Evolutionary conservation across 2,113 vertebrate genomes (phyloP).

Genomic region (Chionodraco myersi): DNA sequence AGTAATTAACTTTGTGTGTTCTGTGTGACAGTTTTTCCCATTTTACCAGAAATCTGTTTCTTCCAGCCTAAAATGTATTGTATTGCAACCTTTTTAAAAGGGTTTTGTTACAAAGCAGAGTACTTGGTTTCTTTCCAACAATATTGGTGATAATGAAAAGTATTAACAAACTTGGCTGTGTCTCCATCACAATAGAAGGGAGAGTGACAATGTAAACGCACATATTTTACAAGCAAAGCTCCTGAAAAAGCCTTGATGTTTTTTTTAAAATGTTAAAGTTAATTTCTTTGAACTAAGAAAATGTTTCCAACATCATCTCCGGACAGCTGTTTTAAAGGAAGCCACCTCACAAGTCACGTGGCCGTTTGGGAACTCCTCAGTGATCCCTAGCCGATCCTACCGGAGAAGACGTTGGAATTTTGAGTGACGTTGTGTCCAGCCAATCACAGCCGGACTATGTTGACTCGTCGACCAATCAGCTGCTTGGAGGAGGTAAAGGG

Average conservation of each 20-base stretch:
- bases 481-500: slow-evolving; percentile 10
- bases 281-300: no score
- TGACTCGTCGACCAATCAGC: slow-evolving; percentile 65
- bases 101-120: not conserved
- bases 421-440: slow-evolving; percentile 63
- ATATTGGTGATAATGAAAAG: not conserved
- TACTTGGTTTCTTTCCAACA: not conserved
- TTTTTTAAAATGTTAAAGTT: no score
- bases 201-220: no score
- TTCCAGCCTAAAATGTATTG: no score
- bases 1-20: not conserved
- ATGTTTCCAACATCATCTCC: slow-evolving; percentile 3
- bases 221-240: no score
- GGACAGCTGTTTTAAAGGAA: slow-evolving; percentile 60
- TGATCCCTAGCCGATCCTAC: slow-evolving; percentile 28
- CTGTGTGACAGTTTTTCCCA: not conserved
- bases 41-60: not conserved
- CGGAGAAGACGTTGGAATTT: slow-evolving; percentile 31
- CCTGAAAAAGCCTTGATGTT: no score
- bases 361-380: slow-evolving; percentile 40
- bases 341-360: slow-evolving; percentile 82
- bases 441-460: slow-evolving; percentile 50
- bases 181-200: no score
- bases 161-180: not conserved
- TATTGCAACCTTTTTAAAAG: not conserved